Base-by-base conservation (phyloP, 2,113 vertebrate genomes). In the Smithornis capensis region DNA sequence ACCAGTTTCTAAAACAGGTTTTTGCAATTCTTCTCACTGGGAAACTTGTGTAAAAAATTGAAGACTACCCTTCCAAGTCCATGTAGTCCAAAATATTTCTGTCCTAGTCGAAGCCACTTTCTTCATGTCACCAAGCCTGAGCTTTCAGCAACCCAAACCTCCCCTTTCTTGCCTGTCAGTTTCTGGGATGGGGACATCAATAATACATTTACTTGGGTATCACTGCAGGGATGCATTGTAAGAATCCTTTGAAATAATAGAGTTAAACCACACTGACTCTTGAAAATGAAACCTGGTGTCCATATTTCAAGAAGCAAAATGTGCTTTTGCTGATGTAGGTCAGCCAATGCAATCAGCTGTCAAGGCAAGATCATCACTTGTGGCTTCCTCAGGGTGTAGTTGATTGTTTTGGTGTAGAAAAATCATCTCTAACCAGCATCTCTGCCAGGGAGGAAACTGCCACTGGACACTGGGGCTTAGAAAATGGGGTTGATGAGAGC, bases 291-390 rank as follows among this genome's bases (percentile, higher is more conserved):
- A 83, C 62, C 38, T 64, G 8, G 27, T 49, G 25, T 75, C 56
- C 31, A 24, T 88, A 71, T 59, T 52, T 67, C 28, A 19, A 62
- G 47, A 64, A 76, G 42, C 52, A 81, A 64, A 88, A 57, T 47
- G n/a, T 95, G 83, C 57, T 91, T 93, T 76, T 91, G 83, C 83
- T 91, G 79, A 69, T 71, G 28, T 37, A 57, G 70, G 93, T 87
- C 78, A 83, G 68, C 52, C 57, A 93, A 68, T 52, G 69, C 44
- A 95, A 68, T 81, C 68, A 52, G 63, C 87, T 91, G 70, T 67
- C 37, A 62, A 60, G 47, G 64, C 63, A 56, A 50, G 59, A 40
- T 40, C 40, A 13, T 40, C 40, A 40, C 40, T 74, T 92, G 73
- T 31, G 19, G 50, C 69, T 82, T 38, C 64, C 63, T 67, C 42